Base-by-base conservation (phyloP, 2,797 vertebrate genomes). In the Ctenosaura bakeri region DNA sequence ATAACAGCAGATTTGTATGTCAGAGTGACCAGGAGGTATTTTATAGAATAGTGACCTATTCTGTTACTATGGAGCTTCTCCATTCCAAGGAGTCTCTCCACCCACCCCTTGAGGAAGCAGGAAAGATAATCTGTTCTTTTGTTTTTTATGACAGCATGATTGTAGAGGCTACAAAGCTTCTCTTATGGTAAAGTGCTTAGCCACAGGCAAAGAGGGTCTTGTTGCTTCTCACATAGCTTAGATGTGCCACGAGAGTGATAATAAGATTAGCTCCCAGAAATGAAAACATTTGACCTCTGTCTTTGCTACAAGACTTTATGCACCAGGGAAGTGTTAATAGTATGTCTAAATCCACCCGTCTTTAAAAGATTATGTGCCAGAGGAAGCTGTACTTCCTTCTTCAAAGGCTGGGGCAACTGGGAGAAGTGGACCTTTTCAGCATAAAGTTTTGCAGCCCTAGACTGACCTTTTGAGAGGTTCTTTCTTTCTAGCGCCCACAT, bases 181-280 rank as follows among this genome's bases (percentile, higher is more conserved):
- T 92, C 94, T 59, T 91, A 35, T 94, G 94, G 92, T 83, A 93
- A 74, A 92, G 54, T 32, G 7, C 92, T 92, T 93, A 91, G 94
- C 96, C 87, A 91, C 86, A 90, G 94, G 93, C 90, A 78, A 6
- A 35, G 76, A 52, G 62, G 88, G 12, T 80, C 91, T 64, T 52
- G 24, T 80, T 38, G 0, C 46, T 85, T 92, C 94, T 88, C 4
- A 56, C 80, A 9, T 66, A 88, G 87, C 90, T 94, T 89, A 83
- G 90, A 91, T 92, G 71, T 24, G 92, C 92, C 82, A 85, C 0
- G 0, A 88, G 92, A 93, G 90, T 76, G 94, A 91, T 93, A 94
- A 96, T 83, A 94, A 88, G 90, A 95, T 95, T 94, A 95, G 79
- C 81, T 94, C 22, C 26, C 88, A 93, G 92, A 92, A 90, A 59